Conservation (phyloP, 2,797 vertebrate genomes). For the Pangasius mekongensis region DNA sequence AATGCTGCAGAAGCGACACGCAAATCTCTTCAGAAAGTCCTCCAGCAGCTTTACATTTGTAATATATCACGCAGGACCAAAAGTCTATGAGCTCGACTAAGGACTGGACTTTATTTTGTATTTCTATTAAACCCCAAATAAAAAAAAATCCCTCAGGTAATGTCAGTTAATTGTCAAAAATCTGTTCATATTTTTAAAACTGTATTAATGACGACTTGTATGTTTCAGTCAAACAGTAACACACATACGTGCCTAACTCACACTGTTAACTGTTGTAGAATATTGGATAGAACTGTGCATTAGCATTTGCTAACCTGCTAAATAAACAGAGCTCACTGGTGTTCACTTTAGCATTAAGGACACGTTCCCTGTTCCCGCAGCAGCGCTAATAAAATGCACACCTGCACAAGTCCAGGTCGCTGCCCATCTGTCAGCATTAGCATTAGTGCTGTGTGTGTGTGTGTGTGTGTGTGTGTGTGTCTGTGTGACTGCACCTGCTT, state of each 20-base stretch:
- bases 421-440: conserved; percentile 46
- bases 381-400: conserved; percentile 44
- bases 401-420: conserved; percentile 50
- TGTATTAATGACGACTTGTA: neutral
- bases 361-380: conserved; percentile 16
- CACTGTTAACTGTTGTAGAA: neutral
- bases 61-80: neutral
- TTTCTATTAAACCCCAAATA: neutral
- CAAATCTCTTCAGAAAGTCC: conserved; percentile 7
- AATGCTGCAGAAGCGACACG: neutral
- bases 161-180: neutral
- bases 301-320: conserved; percentile 23
- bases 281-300: conserved; percentile 3
- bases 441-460: neutral
- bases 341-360: conserved; percentile 28
- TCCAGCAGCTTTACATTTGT: conserved; percentile 5
- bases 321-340: conserved; percentile 25
- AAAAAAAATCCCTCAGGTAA: neutral
- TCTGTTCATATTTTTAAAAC: neutral
- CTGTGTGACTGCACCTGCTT: conserved; percentile 41
- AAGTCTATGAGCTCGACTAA: neutral
- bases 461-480: conserved; percentile 25
- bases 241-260: neutral
- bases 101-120: neutral
- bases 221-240: neutral